phyloP scores from a whole-genome alignment of 2,113 vertebrate species.

The Eolophus roseicapilla region DNA sequence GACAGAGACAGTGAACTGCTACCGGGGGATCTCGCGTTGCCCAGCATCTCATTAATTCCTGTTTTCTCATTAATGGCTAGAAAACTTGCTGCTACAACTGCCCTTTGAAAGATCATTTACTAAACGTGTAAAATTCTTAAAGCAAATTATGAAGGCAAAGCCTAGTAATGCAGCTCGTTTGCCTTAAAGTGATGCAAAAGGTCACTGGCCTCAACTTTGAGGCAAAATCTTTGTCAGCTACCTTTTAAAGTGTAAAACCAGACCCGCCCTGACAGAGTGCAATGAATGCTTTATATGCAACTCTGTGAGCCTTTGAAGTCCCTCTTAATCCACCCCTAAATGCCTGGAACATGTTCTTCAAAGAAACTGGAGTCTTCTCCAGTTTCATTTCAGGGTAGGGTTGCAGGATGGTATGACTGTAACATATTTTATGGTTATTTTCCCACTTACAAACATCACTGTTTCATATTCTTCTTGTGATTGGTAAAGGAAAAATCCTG shows the following conservation, averaged over 20 bases:
- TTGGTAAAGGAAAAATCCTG: not conserved
- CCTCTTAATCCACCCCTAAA: conserved; percentile 31
- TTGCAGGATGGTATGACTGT: not conserved
- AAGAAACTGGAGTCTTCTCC: conserved; percentile 14
- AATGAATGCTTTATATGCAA: conserved; percentile 19
- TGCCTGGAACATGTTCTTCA: conserved; percentile 29
- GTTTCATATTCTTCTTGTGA: not conserved
- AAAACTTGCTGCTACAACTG: not conserved
- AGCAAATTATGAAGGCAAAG: not conserved
- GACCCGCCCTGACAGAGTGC: conserved; percentile 12
- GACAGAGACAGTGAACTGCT: not conserved
- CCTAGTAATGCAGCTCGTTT: not conserved
- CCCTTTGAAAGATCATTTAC: not conserved
- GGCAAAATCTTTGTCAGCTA: not conserved
- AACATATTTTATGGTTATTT: not conserved
- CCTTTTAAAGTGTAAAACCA: conserved; percentile 53
- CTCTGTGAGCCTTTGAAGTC: conserved; percentile 57
- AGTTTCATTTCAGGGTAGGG: conserved; percentile 5
- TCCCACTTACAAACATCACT: not conserved
- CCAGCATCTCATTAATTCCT: not conserved
- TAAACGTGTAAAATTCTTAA: not conserved
- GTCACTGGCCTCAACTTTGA: not conserved
- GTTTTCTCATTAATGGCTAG: not conserved
- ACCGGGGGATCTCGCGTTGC: not conserved
- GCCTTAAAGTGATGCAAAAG: not conserved